Base-by-base conservation (phyloP, 2,888 invertebrate genomes). In the Amphimallon solstitiale region DNA sequence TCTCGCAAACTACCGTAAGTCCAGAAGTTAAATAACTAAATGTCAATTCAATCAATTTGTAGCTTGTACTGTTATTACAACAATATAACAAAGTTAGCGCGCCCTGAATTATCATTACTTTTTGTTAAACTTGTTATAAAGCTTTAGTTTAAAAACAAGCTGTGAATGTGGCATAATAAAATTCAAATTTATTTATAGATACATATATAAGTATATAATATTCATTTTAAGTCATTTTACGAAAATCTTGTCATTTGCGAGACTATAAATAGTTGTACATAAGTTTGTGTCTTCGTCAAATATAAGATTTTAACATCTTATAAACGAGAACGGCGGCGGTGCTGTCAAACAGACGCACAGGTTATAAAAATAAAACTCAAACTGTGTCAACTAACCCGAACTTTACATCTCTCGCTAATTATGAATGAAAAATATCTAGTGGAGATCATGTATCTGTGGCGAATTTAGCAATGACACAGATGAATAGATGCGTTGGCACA, bases 331-430 rank as follows among this genome's bases (percentile, higher is more conserved):
- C 59, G 61, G 37, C 38, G 45, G 21, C 49, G 49, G 14, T 60
- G 35, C 46, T 61, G 61, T 40, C 61, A 45, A 61, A 65, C 51
- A 45, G 43, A 59, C 43, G 21, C 14, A 59, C 29, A 52, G 29
- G 9, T 56, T 45, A 66, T 63, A 63, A 66, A 66, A 66, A 66
- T 66, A 66, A 62, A 45, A 52, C 38, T 21, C 48, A 37, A 66
- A 63, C 66, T 66, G 63, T 66, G 66, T 66, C 66, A 66, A 63
- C 61, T 34, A 14, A 49, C 23, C 12, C 21, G 37, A 56, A 29
- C 19, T 52, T 54, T 63, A 45, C 54, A 64, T 45, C 46, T 64
- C 29, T 1, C 56, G 34, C 48, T 64, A 48, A 54, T 51, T 59
- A 59, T 59, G 56, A 64, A 64, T 64, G 56, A 64, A 64, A 56